These are phyloP conservation scores for Lasiurus cinereus DNA, from an alignment of 2,113 vertebrate genomes.

Conservation along the genomic window DNA sequence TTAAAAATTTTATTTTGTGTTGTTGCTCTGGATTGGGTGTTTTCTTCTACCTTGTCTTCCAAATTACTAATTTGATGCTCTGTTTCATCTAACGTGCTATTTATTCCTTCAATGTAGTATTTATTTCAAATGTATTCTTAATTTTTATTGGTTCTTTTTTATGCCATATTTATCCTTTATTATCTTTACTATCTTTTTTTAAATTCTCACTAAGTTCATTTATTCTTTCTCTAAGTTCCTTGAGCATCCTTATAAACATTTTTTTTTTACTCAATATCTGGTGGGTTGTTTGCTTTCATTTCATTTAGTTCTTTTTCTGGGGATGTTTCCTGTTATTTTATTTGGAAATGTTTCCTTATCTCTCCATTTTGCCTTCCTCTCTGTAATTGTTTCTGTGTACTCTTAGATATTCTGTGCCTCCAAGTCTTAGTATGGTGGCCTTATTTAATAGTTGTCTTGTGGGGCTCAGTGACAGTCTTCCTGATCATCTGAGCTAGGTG, in stretches of 20 bases:
- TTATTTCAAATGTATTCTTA: neutral
- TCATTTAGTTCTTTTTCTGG: neutral
- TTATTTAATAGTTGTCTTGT: neutral
- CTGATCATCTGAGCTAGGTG: neutral
- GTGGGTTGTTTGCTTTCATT: neutral
- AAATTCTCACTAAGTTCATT: neutral
- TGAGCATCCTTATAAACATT: neutral
- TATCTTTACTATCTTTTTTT: neutral
- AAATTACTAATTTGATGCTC: neutral
- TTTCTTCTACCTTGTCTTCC: neutral
- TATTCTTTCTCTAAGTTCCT: neutral
- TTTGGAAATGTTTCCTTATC: neutral
- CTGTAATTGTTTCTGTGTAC: neutral
- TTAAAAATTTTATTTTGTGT: neutral
- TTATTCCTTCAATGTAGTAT: neutral
- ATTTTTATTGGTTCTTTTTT: neutral
- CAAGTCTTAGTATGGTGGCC: neutral
- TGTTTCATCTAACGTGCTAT: neutral
- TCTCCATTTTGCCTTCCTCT: neutral
- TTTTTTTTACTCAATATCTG: neutral
- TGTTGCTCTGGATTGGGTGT: neutral
- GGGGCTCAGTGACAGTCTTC: neutral
- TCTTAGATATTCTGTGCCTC: neutral
- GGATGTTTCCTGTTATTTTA: neutral
- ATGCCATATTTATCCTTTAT: neutral